phyloP scores from a whole-genome alignment of 23 tunicate genomes.

The Ciona savignyi region DNA sequence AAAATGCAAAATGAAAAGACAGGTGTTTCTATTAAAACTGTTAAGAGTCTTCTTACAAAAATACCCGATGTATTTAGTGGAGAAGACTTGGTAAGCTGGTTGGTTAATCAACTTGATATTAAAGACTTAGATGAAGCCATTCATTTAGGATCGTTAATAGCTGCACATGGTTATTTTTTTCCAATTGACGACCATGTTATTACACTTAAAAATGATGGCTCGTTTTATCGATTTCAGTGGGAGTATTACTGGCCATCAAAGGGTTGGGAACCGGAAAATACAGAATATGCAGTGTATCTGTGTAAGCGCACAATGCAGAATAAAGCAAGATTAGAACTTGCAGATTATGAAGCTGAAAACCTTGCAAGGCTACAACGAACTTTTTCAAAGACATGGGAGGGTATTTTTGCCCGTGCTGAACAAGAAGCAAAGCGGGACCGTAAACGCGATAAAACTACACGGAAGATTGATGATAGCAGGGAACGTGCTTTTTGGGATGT shows the following conservation, averaged over 20 bases:
- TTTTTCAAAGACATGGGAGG: conserved; percentile 85
- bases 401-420: conserved; percentile 75
- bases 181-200: conserved; percentile 98
- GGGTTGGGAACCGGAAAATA: conserved; percentile 98
- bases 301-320: conserved; percentile 98
- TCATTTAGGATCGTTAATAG: conserved; percentile 91
- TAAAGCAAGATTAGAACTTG: conserved; percentile 91
- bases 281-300: conserved; percentile 91
- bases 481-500: conserved; percentile 99
- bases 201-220: conserved; percentile 83
- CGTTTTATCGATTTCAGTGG: conserved; percentile 85
- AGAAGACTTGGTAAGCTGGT: conserved; percentile 92
- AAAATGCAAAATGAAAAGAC: conserved; percentile 36
- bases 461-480: conserved; percentile 87
- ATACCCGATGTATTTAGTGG: conserved; percentile 99
- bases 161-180: conserved; percentile 95
- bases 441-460: conserved; percentile 70
- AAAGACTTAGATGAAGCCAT: conserved; percentile 78
- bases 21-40: conserved; percentile 97
- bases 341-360: conserved; percentile 99
- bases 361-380: conserved; percentile 82
- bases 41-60: conserved; percentile 81
- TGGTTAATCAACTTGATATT: conserved; percentile 36
- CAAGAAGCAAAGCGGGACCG: conserved; percentile 65
- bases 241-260: conserved; percentile 87